Evolutionary conservation across 2,113 vertebrate species (phyloP).

Genomic region (Trematomus loennbergii): DNA sequence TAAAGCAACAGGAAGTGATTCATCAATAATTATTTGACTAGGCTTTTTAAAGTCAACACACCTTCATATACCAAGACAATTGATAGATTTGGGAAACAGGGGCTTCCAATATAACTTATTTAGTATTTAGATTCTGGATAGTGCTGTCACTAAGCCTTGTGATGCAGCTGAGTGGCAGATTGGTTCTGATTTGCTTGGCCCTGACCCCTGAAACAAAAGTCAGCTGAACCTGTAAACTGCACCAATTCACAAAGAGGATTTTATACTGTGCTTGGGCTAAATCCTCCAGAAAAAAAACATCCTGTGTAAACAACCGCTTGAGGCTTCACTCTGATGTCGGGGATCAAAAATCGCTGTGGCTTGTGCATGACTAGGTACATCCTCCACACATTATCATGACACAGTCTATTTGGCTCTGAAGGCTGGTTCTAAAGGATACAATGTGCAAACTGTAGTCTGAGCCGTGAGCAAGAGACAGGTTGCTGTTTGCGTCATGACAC

Average conservation of each 20-base stretch:
- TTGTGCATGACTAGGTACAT: background rate
- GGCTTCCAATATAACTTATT: background rate
- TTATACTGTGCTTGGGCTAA: conserved; percentile 30
- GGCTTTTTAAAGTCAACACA: conserved; percentile 33
- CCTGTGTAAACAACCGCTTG: conserved; percentile 5
- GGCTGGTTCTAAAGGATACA: background rate
- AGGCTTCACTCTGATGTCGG: conserved; percentile 12
- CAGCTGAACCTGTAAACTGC: conserved; percentile 11
- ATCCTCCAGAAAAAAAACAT: conserved; percentile 19
- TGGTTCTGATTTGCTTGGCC: background rate
- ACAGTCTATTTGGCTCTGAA: background rate
- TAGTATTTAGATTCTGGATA: conserved; percentile 1
- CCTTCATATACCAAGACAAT: conserved; percentile 4
- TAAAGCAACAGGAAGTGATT: conserved; percentile 47
- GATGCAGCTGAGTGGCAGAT: conserved; percentile 1
- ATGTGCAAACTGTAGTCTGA: background rate
- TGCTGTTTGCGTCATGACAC: conserved; percentile 15
- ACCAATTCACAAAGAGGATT: conserved; percentile 41
- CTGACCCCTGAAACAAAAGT: conserved; percentile 25
- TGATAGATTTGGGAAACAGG: background rate
- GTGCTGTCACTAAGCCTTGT: background rate
- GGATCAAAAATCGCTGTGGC: conserved; percentile 26
- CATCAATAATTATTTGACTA: conserved; percentile 49
- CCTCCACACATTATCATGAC: conserved; percentile 3
- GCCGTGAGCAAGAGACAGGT: background rate